Percentiles rank a stretch among this genome's conserved stretches.
phyloP scores from a whole-genome alignment of 2,888 invertebrate species.

The Neoscelio sp. region DNA sequence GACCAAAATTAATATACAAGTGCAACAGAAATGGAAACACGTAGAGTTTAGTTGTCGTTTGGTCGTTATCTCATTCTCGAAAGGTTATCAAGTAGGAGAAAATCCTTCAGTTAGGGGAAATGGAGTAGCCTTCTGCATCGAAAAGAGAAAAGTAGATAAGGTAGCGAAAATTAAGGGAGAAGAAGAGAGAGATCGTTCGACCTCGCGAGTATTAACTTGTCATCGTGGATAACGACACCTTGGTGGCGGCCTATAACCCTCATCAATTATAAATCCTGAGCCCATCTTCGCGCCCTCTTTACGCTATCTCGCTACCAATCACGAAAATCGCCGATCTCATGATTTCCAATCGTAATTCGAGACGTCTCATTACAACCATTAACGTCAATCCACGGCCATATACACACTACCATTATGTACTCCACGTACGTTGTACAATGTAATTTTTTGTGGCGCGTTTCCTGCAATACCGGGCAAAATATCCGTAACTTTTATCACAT shows the following conservation, averaged over 20 bases:
- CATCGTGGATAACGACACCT: slow-evolving; percentile 81
- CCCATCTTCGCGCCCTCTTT: slow-evolving; percentile 53
- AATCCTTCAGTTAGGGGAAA: slow-evolving; percentile 74
- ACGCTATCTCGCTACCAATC: slow-evolving; percentile 72
- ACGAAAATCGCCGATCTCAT: slow-evolving; percentile 73
- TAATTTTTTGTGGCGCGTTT: slow-evolving; percentile 19
- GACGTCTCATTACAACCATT: slow-evolving; percentile 75
- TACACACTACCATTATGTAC: slow-evolving; percentile 61
- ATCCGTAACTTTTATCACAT: slow-evolving; percentile 35
- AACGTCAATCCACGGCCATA: slow-evolving; percentile 48
- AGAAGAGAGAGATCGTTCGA: slow-evolving; percentile 68
- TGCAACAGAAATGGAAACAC: slow-evolving; percentile 63
- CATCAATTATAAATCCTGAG: slow-evolving; percentile 80
- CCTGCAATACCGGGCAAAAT: neutral
- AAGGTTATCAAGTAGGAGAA: slow-evolving; percentile 74
- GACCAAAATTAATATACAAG: slow-evolving; percentile 1
- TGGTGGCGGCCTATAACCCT: slow-evolving; percentile 78
- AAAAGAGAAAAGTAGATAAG: slow-evolving; percentile 66
- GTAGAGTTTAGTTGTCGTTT: slow-evolving; percentile 66
- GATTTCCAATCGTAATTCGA: slow-evolving; percentile 73
- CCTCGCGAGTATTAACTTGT: slow-evolving; percentile 81
- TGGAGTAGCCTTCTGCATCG: slow-evolving; percentile 73
- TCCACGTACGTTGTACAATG: slow-evolving; percentile 5
- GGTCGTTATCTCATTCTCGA: slow-evolving; percentile 76
- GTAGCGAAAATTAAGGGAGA: slow-evolving; percentile 67